These are phyloP conservation scores for Parazoanthus atlanticus DNA, from an alignment of 92 coral and sea anemone species.

Conservation along the genomic window DNA sequence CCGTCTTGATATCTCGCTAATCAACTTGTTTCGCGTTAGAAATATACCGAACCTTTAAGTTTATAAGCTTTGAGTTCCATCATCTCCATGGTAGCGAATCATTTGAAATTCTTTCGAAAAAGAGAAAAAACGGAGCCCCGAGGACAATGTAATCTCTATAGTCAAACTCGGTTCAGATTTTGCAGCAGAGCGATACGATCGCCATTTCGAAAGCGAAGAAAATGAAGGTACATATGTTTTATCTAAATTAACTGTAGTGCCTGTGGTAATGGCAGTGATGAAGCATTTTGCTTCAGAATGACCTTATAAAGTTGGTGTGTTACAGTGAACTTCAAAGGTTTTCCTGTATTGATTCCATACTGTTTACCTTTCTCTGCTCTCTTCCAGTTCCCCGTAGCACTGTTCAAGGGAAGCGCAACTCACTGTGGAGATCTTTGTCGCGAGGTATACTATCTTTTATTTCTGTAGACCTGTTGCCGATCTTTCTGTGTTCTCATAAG, in stretches of 20 bases:
- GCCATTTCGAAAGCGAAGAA: too few species aligned
- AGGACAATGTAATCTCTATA: too few species aligned
- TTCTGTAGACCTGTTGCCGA: background rate
- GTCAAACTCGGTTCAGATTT: too few species aligned
- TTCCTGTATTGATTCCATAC: background rate
- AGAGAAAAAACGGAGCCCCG: background rate
- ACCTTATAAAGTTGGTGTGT: background rate
- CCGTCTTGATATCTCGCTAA: background rate
- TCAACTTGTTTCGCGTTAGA: background rate
- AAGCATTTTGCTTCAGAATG: background rate
- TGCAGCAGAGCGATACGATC: too few species aligned
- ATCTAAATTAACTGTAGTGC: too few species aligned
- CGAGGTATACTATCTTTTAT: constrained; percentile 62
- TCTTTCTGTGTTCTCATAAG: background rate
- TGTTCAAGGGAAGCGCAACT: constrained; percentile 91
- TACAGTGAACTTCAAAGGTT: background rate
- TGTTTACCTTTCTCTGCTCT: background rate
- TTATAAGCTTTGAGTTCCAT: background rate
- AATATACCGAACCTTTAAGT: background rate
- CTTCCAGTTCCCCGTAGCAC: constrained; percentile 88
- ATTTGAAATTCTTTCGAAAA: background rate
- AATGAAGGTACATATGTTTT: too few species aligned
- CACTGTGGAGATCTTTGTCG: constrained; percentile 97
- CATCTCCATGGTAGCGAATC: background rate
- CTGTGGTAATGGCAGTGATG: too few species aligned